phyloP scores from a whole-genome alignment of 2,888 invertebrate species.

The Nebria salina region DNA sequence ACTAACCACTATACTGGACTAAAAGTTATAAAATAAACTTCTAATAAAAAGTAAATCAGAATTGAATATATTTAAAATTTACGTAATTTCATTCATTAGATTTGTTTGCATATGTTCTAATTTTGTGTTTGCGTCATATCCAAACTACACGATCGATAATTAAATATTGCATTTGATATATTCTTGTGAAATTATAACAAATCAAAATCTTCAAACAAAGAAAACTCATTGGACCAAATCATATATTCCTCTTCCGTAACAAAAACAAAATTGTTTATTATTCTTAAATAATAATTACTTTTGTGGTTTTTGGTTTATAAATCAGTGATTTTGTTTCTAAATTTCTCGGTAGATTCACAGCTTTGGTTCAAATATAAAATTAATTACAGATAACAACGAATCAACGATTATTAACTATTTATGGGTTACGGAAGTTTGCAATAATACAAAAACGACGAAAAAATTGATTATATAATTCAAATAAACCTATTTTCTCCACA shows the following conservation, averaged over 20 bases:
- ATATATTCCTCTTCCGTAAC: neutral
- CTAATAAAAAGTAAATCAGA: too few relatives aligned
- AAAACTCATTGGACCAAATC: neutral
- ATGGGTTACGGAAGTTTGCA: neutral
- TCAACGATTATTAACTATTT: neutral
- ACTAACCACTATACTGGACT: too few relatives aligned
- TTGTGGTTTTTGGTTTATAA: neutral
- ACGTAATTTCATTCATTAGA: too few relatives aligned
- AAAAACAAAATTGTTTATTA: neutral
- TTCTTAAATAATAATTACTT: neutral
- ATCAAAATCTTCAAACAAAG: neutral
- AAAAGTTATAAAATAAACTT: too few relatives aligned
- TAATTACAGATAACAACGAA: neutral
- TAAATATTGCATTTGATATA: neutral
- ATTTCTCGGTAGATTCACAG: neutral
- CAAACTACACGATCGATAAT: too few relatives aligned
- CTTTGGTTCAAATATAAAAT: neutral
- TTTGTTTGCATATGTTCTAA: too few relatives aligned
- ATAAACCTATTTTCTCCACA: too few relatives aligned
- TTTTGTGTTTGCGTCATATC: too few relatives aligned
- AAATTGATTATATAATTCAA: too few relatives aligned
- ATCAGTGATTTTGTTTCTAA: neutral
- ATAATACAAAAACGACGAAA: too few relatives aligned
- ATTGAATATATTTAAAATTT: too few relatives aligned
- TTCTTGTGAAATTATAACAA: neutral